phyloP scores from a whole-genome alignment of 2,888 invertebrate species.

The Scaptomyza reducta region DNA sequence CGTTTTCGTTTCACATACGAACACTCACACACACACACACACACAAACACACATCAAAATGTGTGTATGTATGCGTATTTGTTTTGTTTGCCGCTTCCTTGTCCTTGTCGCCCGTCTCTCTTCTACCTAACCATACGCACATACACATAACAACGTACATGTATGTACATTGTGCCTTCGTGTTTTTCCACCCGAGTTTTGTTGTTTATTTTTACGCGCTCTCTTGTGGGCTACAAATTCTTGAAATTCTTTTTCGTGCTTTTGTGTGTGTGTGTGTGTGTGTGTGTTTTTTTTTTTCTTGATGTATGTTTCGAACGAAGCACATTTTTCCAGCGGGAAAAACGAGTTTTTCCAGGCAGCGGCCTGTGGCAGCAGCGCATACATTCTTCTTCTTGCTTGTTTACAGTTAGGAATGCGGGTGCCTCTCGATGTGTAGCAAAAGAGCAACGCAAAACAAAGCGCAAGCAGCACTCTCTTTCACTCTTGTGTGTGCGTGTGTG shows the following conservation, averaged over 20 bases:
- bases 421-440: constrained; percentile 50
- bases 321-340: constrained; percentile 78
- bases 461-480: constrained; percentile 32
- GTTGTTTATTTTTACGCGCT: constrained; percentile 59
- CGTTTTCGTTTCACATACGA: constrained; percentile 54
- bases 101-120: constrained; percentile 50
- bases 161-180: constrained; percentile 32
- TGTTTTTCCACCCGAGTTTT: constrained; percentile 57
- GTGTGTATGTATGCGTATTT: constrained; percentile 28
- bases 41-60: not conserved
- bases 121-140: constrained; percentile 10
- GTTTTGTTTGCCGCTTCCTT: constrained; percentile 66
- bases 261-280: not conserved
- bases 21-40: too few species aligned
- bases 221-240: constrained; percentile 68
- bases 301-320: constrained; percentile 24
- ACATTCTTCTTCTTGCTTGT: constrained; percentile 70
- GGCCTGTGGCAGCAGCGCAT: constrained; percentile 38
- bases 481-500: constrained; percentile 11
- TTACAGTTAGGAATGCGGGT: constrained; percentile 76
- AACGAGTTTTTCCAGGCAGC: constrained; percentile 76
- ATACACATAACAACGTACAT: constrained; percentile 13
- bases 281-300: constrained; percentile 26
- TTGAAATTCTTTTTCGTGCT: constrained; percentile 68
- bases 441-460: constrained; percentile 58